phyloP scores from a whole-genome alignment of 2,888 invertebrate genomes.

The Melanostoma mellinum region DNA sequence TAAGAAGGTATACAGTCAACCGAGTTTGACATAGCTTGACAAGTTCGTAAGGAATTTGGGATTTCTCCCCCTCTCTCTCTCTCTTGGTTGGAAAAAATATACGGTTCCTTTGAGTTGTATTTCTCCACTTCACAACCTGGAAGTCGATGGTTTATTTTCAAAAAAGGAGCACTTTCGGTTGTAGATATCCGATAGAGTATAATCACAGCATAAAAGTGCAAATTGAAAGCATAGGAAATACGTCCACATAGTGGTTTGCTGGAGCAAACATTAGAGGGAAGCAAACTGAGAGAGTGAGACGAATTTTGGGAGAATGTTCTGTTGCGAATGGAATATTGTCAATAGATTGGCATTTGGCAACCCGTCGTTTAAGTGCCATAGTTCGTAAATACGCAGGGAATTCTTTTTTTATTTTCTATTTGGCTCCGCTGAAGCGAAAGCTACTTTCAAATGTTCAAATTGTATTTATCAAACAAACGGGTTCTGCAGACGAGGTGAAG shows the following conservation, averaged over 20 bases:
- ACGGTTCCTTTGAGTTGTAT: conserved; percentile 38
- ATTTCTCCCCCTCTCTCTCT: neutral
- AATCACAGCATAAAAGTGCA: conserved; percentile 44
- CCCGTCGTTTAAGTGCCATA: conserved; percentile 50
- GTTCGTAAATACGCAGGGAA: neutral
- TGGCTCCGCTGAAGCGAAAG: conserved; percentile 22
- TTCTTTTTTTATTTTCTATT: conserved; percentile 10
- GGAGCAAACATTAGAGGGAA: neutral
- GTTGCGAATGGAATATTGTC: conserved; percentile 45
- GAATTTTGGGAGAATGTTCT: conserved; percentile 24
- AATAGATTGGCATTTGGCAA: conserved; percentile 67
- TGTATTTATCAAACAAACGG: conserved; percentile 43
- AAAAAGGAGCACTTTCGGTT: conserved; percentile 3
- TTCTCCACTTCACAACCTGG: neutral
- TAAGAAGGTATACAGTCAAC: conserved; percentile 33
- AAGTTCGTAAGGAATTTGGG: conserved; percentile 32
- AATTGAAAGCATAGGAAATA: neutral
- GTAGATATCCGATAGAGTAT: conserved; percentile 23
- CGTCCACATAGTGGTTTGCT: no score
- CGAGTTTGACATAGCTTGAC: conserved; percentile 51
- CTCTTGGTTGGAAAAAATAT: conserved; percentile 3
- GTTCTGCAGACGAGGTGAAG: no score
- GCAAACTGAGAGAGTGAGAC: neutral
- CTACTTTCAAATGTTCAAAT: conserved; percentile 55
- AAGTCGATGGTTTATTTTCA: neutral